Base-by-base conservation (phyloP, 2,113 vertebrate species). In the Pelecanoides urinatrix region DNA sequence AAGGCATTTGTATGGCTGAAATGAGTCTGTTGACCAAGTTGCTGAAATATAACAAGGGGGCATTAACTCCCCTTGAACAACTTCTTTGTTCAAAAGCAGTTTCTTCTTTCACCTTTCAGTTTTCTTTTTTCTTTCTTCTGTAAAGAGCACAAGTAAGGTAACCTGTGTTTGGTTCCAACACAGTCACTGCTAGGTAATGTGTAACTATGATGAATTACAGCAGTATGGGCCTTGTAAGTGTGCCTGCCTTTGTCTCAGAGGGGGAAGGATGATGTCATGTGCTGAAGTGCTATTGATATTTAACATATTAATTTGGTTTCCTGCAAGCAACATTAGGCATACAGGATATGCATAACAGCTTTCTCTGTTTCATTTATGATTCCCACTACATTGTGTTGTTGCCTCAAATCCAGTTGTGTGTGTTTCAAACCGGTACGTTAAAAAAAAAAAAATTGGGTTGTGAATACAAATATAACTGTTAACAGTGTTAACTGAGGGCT, bases 81-180 rank as follows among this genome's bases (percentile, higher is more conserved):
- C 32, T 22, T n/a, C 21, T 72, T 72, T 83, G 23, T 49, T 84
- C 23, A 34, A 62, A 71, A 83, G 38, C 20, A 42, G 16, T 17
- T 91, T 78, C 19, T 61, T 67, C 20, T 52, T 55, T 62, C 38
- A 18, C 21, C n/a, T 90, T 59, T 12, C 18, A 13, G 16, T 73
- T 91, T 87, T 84, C 5, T 58, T 86, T 67, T 61, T 89, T 4
- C 11, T 74, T 36, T 56, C 14, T 34, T 52, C 18, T 45, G 1
- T 67, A 25, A 76, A 49, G 52, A 52, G 9, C 12, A 11, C 4
- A 20, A 47, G 50, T 34, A 55, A 20, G 15, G 8, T 19, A 52
- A 9, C 2, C 15, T 27, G 42, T 29, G 29, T 38, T 75, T 40
- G 36, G 6, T 52, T 47, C 8, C 52, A 29, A 0, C 0, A 0